Evolutionary conservation across 2,797 vertebrate genomes (phyloP).

Genomic region (Coracias cyanogaster): DNA sequence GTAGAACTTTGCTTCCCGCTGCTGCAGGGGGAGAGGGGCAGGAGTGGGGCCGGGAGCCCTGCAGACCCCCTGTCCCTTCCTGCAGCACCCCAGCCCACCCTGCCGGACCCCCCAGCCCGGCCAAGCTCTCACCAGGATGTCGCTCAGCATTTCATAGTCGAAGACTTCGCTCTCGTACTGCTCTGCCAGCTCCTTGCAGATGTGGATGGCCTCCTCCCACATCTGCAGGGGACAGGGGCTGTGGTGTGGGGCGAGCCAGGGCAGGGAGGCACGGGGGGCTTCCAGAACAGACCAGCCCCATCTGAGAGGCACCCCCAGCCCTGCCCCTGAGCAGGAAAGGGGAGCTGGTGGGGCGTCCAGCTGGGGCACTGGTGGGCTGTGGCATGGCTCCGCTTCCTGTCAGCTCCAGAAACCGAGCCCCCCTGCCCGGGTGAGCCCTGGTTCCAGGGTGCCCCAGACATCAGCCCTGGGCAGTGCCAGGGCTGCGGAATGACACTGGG

Average conservation of each 20-base stretch:
- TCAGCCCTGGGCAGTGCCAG: rapidly evolving
- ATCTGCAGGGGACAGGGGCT: constrained; percentile 32
- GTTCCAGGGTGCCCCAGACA: too few species aligned
- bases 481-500: not conserved
- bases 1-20: constrained; percentile 60
- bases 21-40: not conserved
- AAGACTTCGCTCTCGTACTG: constrained; percentile 70
- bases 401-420: not conserved
- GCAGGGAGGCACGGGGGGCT: not conserved
- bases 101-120: not conserved
- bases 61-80: not conserved
- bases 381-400: not conserved
- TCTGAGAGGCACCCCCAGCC: not conserved
- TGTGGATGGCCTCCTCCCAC: constrained; percentile 74
- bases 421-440: not conserved
- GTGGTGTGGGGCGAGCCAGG: rapidly evolving
- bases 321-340: not conserved
- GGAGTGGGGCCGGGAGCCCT: not conserved
- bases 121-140: constrained; percentile 42
- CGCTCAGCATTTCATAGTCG: constrained; percentile 64
- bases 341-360: not conserved
- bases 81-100: rapidly evolving
- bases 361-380: not conserved
- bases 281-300: not conserved
- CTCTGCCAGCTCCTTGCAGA: constrained; percentile 73